Conservation (phyloP, 2,888 invertebrate species). For the Ellobium chinense region DNA sequence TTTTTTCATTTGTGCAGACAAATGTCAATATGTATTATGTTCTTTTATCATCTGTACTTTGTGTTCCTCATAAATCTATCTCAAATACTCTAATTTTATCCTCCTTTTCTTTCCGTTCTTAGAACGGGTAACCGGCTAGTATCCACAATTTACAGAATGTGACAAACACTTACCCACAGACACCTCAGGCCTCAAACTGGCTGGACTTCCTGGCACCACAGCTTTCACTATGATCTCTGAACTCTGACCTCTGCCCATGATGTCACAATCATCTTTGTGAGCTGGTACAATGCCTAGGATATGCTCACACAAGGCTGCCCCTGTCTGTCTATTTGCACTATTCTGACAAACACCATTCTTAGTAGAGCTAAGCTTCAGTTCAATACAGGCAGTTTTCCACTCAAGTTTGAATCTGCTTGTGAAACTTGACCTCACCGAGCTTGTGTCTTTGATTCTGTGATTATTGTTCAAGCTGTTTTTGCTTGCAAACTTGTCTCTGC, state of each 20-base stretch:
- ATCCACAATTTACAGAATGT: too few species aligned
- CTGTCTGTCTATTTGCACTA: not conserved
- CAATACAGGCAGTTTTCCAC: constrained; percentile 14
- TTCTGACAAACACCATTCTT: not conserved
- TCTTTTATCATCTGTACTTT: too few species aligned
- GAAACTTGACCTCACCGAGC: not conserved
- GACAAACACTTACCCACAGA: constrained; percentile 18
- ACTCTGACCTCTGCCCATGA: not conserved
- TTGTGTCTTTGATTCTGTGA: not conserved
- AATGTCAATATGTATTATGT: too few species aligned
- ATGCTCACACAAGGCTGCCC: constrained; percentile 4
- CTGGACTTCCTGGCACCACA: constrained; percentile 9
- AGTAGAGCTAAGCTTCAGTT: not conserved
- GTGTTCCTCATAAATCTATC: too few species aligned
- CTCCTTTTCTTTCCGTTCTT: too few species aligned
- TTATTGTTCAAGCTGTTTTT: not conserved
- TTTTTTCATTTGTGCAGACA: too few species aligned
- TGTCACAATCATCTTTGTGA: not conserved
- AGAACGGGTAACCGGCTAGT: too few species aligned
- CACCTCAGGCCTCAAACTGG: not conserved
- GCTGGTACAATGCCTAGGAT: constrained; percentile 34
- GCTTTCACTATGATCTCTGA: constrained; percentile 19
- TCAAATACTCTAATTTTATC: too few species aligned
- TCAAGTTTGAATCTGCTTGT: not conserved
- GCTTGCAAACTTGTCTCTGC: not conserved